Conservation (phyloP, 1,140 invertebrate species). For the Dinoponera quadriceps region DNA sequence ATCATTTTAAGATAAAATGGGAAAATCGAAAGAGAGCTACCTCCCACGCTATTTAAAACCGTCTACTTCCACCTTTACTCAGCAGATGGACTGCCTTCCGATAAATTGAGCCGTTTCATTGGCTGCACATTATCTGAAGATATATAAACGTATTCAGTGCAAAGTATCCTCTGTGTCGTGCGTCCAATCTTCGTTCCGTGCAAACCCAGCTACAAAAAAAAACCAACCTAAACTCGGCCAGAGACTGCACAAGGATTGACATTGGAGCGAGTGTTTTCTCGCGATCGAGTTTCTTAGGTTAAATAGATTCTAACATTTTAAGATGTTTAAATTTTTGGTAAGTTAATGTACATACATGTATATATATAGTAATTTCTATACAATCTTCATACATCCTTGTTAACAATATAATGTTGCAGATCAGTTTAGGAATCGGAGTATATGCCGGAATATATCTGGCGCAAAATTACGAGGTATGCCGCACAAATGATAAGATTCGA, state of each 20-base stretch:
- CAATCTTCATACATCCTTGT: background rate
- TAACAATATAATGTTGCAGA: slow-evolving; percentile 86
- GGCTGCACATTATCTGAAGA: too few species aligned
- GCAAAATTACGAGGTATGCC: slow-evolving; percentile 93
- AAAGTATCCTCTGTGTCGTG: too few species aligned
- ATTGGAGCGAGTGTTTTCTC: background rate
- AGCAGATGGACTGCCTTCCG: too few species aligned
- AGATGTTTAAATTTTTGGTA: slow-evolving; percentile 61
- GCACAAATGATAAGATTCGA: slow-evolving; percentile 36
- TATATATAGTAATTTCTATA: background rate
- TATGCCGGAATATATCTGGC: slow-evolving; percentile 92
- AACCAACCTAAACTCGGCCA: too few species aligned
- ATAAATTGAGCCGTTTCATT: too few species aligned
- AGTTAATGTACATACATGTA: background rate
- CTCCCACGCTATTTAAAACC: too few species aligned
- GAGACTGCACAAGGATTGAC: background rate
- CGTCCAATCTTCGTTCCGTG: too few species aligned
- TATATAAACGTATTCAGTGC: too few species aligned
- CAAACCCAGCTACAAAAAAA: too few species aligned
- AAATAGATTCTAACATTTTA: slow-evolving; percentile 11
- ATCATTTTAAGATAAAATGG: too few species aligned
- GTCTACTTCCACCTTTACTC: too few species aligned
- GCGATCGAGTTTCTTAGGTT: background rate
- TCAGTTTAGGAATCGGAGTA: slow-evolving; percentile 91
- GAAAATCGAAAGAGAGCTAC: too few species aligned